A percentile compares a stretch with the other conserved stretches of the same genome.
Conservation (phyloP, 2,888 invertebrate genomes). For the Spisula solida region DNA sequence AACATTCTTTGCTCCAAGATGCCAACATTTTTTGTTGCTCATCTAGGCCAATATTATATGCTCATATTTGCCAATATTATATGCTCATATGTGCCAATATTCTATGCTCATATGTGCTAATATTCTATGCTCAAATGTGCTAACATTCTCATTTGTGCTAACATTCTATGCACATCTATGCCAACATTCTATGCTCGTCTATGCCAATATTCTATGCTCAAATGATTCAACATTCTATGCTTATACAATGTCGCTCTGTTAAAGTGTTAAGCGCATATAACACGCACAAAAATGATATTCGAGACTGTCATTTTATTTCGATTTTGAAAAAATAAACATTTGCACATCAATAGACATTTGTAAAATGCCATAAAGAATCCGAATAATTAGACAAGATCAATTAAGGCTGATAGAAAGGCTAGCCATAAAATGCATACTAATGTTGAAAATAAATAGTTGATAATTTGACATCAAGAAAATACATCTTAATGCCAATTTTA, state of each 20-base stretch:
- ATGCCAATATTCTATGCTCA: neutral
- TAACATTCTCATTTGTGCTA: too few species aligned
- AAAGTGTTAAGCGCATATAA: too few species aligned
- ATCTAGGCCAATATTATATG: neutral
- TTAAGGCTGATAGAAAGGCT: neutral
- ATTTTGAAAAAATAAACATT: neutral
- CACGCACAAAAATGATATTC: neutral
- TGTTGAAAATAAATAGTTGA: neutral
- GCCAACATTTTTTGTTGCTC: neutral
- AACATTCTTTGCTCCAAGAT: too few species aligned
- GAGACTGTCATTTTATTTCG: neutral
- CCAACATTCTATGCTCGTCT: too few species aligned
- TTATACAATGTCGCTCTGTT: too few species aligned
- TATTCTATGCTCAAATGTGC: too few species aligned
- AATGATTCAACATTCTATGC: too few species aligned
- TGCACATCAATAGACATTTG: neutral
- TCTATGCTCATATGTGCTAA: neutral
- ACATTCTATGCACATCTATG: too few species aligned
- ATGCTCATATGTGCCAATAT: neutral
- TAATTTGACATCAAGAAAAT: slow-evolving; percentile 2
- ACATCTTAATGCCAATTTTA: neutral
- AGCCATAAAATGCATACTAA: neutral
- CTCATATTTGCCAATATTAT: neutral
- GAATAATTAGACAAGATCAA: neutral
- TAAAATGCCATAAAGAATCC: neutral